A percentile compares a stretch with the other conserved stretches of the same genome.
phyloP scores from a whole-genome alignment of 2,113 vertebrate species.

The Steatornis caripensis region DNA sequence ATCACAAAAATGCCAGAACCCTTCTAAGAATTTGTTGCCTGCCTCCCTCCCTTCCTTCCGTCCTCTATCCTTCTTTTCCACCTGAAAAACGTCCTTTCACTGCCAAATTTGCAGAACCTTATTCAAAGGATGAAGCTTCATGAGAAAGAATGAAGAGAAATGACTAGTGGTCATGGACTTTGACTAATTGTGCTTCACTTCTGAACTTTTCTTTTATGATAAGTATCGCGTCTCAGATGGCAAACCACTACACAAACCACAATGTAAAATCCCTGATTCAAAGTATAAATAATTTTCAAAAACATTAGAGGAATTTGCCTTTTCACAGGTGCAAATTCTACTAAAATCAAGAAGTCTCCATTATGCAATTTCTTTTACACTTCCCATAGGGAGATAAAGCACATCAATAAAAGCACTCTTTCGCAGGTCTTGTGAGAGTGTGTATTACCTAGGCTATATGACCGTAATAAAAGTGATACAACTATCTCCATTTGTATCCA shows the following conservation, averaged over 20 bases:
- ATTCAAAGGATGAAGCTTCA: neutral
- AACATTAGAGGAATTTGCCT: neutral
- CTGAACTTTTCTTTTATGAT: neutral
- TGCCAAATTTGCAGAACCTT: neutral
- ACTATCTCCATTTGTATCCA: neutral
- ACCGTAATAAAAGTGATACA: neutral
- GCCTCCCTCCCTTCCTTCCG: neutral
- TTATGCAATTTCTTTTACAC: neutral
- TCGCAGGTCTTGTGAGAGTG: neutral
- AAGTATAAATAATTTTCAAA: neutral
- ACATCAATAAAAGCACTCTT: neutral
- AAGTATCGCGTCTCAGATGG: neutral
- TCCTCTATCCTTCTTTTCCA: neutral
- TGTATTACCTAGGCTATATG: neutral
- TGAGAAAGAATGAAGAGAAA: neutral
- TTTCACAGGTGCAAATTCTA: neutral
- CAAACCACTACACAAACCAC: neutral
- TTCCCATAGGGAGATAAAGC: neutral
- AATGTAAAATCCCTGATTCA: neutral
- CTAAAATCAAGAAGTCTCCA: neutral
- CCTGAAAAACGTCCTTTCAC: neutral
- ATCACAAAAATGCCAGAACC: neutral
- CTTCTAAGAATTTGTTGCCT: neutral
- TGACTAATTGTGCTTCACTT: neutral
- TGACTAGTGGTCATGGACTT: neutral